phyloP scores from a whole-genome alignment of 1,140 invertebrate genomes.

The Aplysia californica region DNA sequence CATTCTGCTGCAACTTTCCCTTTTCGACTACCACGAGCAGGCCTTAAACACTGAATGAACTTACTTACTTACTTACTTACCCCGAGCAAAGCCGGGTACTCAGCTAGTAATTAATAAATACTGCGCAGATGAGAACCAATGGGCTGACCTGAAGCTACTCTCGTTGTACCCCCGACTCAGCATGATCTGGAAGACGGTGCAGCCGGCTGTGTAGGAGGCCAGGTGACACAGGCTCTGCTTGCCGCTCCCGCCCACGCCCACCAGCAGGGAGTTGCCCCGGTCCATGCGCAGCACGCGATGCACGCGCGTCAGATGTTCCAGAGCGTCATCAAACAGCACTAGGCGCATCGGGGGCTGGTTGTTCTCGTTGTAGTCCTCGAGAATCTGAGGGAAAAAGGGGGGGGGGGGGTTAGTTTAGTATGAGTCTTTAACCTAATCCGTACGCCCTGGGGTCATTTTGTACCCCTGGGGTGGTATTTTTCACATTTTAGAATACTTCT shows the following conservation, averaged over 20 bases:
- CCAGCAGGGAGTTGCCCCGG: slow-evolving; percentile 80
- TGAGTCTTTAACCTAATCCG: too few species aligned
- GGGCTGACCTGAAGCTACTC: slow-evolving; percentile 73
- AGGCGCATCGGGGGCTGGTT: slow-evolving; percentile 73
- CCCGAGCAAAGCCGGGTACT: too few species aligned
- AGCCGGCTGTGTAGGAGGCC: slow-evolving; percentile 69
- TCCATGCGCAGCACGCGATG: slow-evolving; percentile 84
- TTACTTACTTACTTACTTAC: too few species aligned
- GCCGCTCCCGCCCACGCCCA: slow-evolving; percentile 86
- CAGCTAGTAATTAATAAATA: too few species aligned
- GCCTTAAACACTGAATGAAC: too few species aligned
- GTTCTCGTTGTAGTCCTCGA: slow-evolving; percentile 84
- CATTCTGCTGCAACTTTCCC: too few species aligned
- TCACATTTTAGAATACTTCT: too few species aligned
- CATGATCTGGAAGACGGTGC: slow-evolving; percentile 82
- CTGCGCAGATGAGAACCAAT: too few species aligned
- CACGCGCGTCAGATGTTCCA: slow-evolving; percentile 85
- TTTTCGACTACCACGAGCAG: too few species aligned
- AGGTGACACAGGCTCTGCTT: slow-evolving; percentile 72
- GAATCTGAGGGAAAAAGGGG: slow-evolving; percentile 73
- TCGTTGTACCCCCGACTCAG: slow-evolving; percentile 84
- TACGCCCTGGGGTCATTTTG: too few species aligned
- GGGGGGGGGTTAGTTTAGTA: too few species aligned
- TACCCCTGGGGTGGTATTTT: too few species aligned
- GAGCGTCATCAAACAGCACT: slow-evolving; percentile 87